phyloP scores from a whole-genome alignment of 35 echinoderm and acorn worm genomes.

The Apostichopus japonicus region DNA sequence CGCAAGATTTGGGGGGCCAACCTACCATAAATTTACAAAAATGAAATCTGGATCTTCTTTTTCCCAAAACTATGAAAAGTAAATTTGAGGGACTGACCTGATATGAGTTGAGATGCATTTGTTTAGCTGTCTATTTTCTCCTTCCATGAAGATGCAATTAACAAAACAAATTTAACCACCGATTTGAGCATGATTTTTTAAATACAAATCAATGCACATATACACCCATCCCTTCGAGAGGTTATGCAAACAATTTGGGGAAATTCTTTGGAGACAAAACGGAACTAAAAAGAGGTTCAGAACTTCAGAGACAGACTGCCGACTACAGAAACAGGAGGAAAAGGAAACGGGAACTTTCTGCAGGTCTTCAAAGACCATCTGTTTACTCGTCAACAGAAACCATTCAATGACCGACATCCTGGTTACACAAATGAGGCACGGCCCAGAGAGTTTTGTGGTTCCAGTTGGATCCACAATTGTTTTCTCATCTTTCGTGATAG shows the following conservation, averaged over 20 bases:
- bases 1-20: not conserved
- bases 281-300: not conserved
- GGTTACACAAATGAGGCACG: not conserved
- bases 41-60: not conserved
- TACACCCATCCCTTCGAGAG: not conserved
- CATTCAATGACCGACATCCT: not conserved
- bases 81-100: conserved; percentile 7
- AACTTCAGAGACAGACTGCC: not conserved
- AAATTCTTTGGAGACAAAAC: not conserved
- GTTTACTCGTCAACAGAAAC: not conserved
- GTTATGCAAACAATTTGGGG: conserved; percentile 1
- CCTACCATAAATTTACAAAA: not conserved
- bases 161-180: not conserved
- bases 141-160: conserved; percentile 19
- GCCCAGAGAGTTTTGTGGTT: not conserved
- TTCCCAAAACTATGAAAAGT: conserved; percentile 17
- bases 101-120: not conserved
- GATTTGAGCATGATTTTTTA: not conserved
- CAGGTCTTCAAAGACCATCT: not conserved
- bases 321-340: not conserved
- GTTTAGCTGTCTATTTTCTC: not conserved
- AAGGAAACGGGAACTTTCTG: not conserved
- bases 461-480: not conserved
- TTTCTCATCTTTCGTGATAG: not conserved
- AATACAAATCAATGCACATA: conserved; percentile 7